A percentile compares a stretch with the other conserved stretches of the same genome.
These are phyloP conservation scores for Parapristionchus giblindavisi DNA, from an alignment of 2,888 invertebrate species.

Conservation along the genomic window DNA sequence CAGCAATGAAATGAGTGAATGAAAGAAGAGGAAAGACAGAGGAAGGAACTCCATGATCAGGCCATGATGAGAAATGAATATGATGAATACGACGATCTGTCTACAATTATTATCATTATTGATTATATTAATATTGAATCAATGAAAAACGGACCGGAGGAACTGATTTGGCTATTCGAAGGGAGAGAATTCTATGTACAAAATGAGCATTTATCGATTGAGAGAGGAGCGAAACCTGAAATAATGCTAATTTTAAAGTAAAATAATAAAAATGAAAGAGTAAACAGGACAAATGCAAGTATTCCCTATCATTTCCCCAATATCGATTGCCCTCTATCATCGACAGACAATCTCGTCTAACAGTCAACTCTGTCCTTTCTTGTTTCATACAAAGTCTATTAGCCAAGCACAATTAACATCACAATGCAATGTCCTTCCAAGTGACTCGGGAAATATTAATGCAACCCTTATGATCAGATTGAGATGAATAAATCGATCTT, in stretches of 20 bases:
- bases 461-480: no score
- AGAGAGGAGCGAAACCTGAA: slow-evolving; percentile 51
- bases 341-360: no score
- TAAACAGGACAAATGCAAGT: no score
- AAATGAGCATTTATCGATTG: slow-evolving; percentile 61
- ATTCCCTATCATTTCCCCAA: no score
- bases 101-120: slow-evolving; percentile 34
- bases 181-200: slow-evolving; percentile 56
- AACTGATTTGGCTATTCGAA: slow-evolving; percentile 47
- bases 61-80: slow-evolving; percentile 65
- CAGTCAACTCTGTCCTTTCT: no score
- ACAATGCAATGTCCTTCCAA: no score
- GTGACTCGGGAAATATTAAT: no score
- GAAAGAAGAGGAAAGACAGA: slow-evolving; percentile 57
- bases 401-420: no score
- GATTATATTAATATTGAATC: neutral
- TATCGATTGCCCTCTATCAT: no score
- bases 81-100: slow-evolving; percentile 64
- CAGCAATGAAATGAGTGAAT: slow-evolving; percentile 64
- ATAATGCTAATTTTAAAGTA: neutral
- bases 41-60: slow-evolving; percentile 60
- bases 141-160: neutral
- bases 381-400: no score
- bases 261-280: neutral
- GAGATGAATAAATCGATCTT: no score